A percentile compares a stretch with the other conserved stretches of the same genome.
Evolutionary conservation across 2,797 vertebrate genomes (phyloP).

Genomic region (Xenops minutus): DNA sequence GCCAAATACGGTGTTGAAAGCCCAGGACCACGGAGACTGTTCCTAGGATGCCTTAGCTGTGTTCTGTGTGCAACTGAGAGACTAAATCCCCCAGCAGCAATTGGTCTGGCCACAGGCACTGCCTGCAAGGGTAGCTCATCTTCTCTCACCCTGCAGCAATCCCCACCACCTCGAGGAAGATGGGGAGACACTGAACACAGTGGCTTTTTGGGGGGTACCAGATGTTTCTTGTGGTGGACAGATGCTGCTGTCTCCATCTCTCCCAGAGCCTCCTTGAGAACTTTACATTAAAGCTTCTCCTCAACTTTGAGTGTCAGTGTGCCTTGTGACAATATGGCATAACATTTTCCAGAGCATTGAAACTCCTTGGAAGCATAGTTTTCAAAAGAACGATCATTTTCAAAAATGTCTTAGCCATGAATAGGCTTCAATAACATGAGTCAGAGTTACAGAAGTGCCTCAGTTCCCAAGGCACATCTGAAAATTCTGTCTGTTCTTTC

Average conservation of each 20-base stretch:
- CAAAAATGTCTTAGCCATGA: background rate
- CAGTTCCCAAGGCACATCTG: background rate
- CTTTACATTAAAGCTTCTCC: background rate
- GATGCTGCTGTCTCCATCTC: background rate
- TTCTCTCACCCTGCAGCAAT: background rate
- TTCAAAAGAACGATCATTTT: background rate
- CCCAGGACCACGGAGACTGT: background rate
- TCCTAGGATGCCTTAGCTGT: background rate
- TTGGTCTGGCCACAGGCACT: background rate
- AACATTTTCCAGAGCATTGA: background rate
- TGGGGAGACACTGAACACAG: background rate
- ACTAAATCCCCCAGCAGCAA: background rate
- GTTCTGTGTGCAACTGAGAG: background rate
- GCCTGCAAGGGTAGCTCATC: background rate
- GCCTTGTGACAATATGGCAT: rapidly evolving
- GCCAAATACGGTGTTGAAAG: background rate
- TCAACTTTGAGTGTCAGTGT: background rate
- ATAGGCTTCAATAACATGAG: background rate
- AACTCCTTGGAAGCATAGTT: background rate
- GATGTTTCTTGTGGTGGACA: background rate
- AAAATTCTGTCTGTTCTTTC: background rate
- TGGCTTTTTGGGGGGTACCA: background rate
- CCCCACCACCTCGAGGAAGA: background rate
- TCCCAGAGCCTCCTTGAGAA: background rate
- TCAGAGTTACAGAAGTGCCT: background rate